Conservation (phyloP, 2,888 invertebrate genomes). For the Drosophila atripex region DNA sequence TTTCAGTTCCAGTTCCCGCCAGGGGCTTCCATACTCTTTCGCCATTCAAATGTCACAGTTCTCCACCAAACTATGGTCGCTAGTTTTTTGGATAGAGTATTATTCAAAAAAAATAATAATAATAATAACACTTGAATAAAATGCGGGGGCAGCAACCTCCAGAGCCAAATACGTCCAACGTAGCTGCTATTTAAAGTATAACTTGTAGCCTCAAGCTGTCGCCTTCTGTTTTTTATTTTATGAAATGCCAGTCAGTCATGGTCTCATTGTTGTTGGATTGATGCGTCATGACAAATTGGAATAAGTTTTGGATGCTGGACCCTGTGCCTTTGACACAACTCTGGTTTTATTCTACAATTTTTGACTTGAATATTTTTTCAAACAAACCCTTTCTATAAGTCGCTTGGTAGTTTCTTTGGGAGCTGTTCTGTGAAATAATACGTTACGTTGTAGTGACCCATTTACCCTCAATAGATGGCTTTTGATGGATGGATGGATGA, state of each 20-base stretch:
- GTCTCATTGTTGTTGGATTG: constrained; percentile 15
- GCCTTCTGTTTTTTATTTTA: constrained; percentile 9
- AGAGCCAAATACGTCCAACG: constrained; percentile 29
- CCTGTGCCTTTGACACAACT: neutral
- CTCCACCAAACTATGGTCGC: constrained; percentile 30
- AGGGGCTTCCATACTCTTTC: constrained; percentile 10
- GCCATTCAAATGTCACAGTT: constrained; percentile 7
- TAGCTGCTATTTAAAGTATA: constrained; percentile 26
- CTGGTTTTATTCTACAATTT: neutral
- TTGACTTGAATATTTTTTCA: neutral
- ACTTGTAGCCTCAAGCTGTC: constrained; percentile 20
- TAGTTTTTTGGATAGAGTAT: constrained; percentile 10
- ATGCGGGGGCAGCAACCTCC: constrained; percentile 75
- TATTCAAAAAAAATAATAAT: constrained; percentile 4
- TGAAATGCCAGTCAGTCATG: constrained; percentile 32
- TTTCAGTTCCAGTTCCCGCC: neutral
- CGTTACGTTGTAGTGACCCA: too few species aligned
- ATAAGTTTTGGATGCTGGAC: constrained; percentile 9
- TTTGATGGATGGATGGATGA: constrained; percentile 35
- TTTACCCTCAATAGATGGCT: constrained; percentile 5
- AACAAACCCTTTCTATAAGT: constrained; percentile 10
- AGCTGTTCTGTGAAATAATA: neutral
- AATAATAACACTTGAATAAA: constrained; percentile 24
- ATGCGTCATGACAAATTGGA: constrained; percentile 32
- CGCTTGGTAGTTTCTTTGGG: too few species aligned